phyloP scores from a whole-genome alignment of 1,140 invertebrate genomes.

The Eurosta solidaginis region DNA sequence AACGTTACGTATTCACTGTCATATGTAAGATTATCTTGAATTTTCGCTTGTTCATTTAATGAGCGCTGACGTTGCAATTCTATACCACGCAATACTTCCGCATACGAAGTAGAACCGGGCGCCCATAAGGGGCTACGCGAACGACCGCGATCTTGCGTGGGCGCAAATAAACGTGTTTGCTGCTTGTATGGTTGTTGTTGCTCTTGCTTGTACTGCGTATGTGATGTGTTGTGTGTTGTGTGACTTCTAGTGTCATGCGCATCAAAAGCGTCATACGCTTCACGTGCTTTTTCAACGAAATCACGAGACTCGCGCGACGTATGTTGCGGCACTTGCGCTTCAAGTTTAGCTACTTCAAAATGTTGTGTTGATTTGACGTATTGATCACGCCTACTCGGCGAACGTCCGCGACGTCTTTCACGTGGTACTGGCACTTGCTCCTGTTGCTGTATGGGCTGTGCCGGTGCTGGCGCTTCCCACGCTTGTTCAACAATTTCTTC shows the following conservation, averaged over 20 bases:
- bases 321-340: neutral
- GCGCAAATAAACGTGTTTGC: conserved; percentile 42
- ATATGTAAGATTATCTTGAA: neutral
- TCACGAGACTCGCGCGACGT: neutral
- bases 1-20: conserved; percentile 21
- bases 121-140: conserved; percentile 75
- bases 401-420: conserved; percentile 49
- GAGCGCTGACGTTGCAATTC: conserved; percentile 50
- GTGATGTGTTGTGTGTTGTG: neutral
- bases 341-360: neutral
- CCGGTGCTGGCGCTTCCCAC: neutral
- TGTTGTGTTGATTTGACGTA: conserved; percentile 38
- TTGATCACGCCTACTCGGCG: conserved; percentile 42
- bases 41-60: neutral
- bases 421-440: conserved; percentile 33
- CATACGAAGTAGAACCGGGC: conserved; percentile 74
- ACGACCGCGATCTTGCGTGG: conserved; percentile 59
- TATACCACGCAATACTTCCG: conserved; percentile 73
- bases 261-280: neutral
- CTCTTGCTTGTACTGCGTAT: conserved; percentile 22
- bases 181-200: conserved; percentile 37
- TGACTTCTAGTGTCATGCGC: neutral
- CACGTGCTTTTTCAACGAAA: too few relatives aligned
- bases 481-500: neutral
- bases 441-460: conserved; percentile 5